phyloP scores from a whole-genome alignment of 2,797 vertebrate species.

The Bufotes viridis region DNA sequence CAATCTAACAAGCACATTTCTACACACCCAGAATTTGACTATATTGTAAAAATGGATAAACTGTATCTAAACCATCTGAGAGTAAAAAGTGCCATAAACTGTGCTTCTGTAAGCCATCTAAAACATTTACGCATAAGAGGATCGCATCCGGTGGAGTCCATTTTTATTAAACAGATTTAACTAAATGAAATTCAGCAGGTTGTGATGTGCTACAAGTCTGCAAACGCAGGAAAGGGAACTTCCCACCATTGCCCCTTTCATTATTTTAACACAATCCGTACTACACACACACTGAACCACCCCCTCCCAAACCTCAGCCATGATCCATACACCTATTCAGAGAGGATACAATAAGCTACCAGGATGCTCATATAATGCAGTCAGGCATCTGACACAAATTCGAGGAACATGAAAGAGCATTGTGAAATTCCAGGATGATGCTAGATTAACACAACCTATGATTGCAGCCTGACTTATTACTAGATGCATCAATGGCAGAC shows the following conservation, averaged over 20 bases:
- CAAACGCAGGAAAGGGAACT: background rate
- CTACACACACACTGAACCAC: background rate
- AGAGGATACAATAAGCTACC: background rate
- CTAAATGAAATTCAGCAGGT: background rate
- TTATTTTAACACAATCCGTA: background rate
- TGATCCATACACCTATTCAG: background rate
- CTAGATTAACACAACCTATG: background rate
- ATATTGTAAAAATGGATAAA: background rate
- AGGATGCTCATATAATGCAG: background rate
- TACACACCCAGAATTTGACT: background rate
- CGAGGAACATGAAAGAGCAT: background rate
- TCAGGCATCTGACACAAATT: conserved; percentile 6
- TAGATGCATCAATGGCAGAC: conserved; percentile 4
- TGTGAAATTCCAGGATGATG: background rate
- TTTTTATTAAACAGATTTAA: background rate
- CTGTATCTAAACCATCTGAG: background rate
- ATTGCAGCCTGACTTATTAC: background rate
- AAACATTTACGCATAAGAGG: background rate
- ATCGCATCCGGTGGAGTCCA: background rate
- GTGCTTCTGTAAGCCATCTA: background rate
- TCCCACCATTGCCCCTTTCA: too few species aligned
- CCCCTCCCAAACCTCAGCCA: background rate
- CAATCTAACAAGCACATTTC: background rate
- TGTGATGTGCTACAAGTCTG: background rate
- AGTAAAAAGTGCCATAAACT: background rate